Conservation (phyloP, 2,888 invertebrate species). For the Mactromeris polynyma region DNA sequence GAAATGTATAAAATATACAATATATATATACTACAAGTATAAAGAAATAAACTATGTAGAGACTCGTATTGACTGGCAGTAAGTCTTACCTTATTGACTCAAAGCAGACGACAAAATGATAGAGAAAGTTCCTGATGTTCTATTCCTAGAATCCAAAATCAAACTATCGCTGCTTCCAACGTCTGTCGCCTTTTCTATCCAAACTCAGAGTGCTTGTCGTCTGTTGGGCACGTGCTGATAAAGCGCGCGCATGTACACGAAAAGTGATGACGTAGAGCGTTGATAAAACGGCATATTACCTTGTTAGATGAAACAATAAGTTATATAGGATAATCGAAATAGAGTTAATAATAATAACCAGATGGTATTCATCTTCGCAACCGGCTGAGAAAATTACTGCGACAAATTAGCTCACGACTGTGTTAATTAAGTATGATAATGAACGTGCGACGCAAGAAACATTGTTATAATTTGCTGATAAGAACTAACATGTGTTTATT, state of each 20-base stretch:
- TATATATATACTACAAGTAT: no score
- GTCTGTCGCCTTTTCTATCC: slow-evolving; percentile 35
- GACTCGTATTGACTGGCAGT: no score
- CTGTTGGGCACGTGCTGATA: slow-evolving; percentile 42
- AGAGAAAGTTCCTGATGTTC: slow-evolving; percentile 25
- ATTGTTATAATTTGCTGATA: background rate
- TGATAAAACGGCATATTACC: slow-evolving; percentile 50
- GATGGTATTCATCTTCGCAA: slow-evolving; percentile 17
- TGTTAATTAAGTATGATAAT: background rate
- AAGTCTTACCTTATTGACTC: slow-evolving; percentile 18
- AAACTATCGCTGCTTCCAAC: slow-evolving; percentile 17
- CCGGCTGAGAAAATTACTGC: background rate
- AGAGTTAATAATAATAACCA: slow-evolving; percentile 25
- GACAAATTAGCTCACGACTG: background rate
- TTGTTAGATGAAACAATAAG: slow-evolving; percentile 52
- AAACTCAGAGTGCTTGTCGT: slow-evolving; percentile 36
- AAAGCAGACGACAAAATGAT: slow-evolving; percentile 32
- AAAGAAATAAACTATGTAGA: no score
- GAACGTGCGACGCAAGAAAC: background rate
- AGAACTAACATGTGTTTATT: background rate
- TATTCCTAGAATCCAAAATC: slow-evolving; percentile 32
- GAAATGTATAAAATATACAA: no score
- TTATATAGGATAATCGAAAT: slow-evolving; percentile 26
- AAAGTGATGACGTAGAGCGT: slow-evolving; percentile 38
- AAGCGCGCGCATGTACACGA: slow-evolving; percentile 44